A percentile compares a stretch with the other conserved stretches of the same genome.
Evolutionary conservation across 2,797 vertebrate genomes (phyloP).

Genomic region (Fratercula arctica): DNA sequence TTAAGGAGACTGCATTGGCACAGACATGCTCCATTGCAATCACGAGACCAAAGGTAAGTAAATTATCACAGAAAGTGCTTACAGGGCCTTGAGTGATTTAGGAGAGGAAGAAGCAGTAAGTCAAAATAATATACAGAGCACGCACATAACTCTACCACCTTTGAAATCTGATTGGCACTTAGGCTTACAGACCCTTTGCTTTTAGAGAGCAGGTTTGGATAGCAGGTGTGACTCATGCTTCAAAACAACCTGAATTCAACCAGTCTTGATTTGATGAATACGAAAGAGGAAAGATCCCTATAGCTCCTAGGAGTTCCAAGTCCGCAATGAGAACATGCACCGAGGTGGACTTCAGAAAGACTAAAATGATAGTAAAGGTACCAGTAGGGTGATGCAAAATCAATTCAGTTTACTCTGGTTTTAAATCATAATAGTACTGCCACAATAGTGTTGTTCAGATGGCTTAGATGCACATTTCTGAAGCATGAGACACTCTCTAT

Average conservation of each 20-base stretch:
- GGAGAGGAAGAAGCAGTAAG: neutral
- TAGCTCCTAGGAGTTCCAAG: neutral
- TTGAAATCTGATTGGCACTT: neutral
- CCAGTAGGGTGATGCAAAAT: neutral
- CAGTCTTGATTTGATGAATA: neutral
- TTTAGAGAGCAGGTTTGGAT: neutral
- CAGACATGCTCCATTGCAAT: fast-evolving
- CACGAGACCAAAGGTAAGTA: neutral
- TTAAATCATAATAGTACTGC: neutral
- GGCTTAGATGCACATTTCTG: neutral
- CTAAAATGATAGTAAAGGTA: neutral
- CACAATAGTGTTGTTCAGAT: neutral
- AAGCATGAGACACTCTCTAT: neutral
- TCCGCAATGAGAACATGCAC: neutral
- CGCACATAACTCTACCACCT: neutral
- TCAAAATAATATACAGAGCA: neutral
- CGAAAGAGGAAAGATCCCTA: neutral
- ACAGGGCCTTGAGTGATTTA: neutral
- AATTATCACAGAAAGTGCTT: neutral
- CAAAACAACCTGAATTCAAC: neutral
- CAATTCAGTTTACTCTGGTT: neutral
- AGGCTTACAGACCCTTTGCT: neutral
- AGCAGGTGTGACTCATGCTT: neutral
- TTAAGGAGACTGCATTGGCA: neutral
- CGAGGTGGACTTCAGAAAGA: neutral